A percentile compares a stretch with the other conserved stretches of the same genome.
Evolutionary conservation across 2,797 vertebrate genomes (phyloP).

Genomic region (Novumbra hubbsi): DNA sequence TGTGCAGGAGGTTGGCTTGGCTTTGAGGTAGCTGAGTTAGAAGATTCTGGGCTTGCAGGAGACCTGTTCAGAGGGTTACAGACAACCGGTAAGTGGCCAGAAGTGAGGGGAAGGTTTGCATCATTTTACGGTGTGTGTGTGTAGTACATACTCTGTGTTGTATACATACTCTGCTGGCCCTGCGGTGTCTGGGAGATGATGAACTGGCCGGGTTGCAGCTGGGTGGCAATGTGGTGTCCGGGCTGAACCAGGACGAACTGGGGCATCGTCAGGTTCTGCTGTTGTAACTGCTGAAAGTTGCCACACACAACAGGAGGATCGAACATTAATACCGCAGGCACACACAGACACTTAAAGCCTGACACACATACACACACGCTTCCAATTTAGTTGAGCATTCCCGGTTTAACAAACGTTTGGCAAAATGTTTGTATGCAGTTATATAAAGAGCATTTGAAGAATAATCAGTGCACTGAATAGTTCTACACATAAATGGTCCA

Average conservation of each 20-base stretch:
- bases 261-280: slow-evolving; percentile 95
- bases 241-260: slow-evolving; percentile 98
- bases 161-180: slow-evolving; percentile 89
- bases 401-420: no score
- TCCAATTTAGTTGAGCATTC: no score
- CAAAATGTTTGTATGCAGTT: no score
- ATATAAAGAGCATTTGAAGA: no score
- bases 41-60: slow-evolving; percentile 96
- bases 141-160: neutral
- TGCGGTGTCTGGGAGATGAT: slow-evolving; percentile 97
- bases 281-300: slow-evolving; percentile 85
- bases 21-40: slow-evolving; percentile 99
- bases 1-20: slow-evolving; percentile 99
- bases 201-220: slow-evolving; percentile 91
- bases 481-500: no score
- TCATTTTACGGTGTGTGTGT: neutral
- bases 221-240: slow-evolving; percentile 83
- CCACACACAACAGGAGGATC: slow-evolving; percentile 27
- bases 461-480: no score
- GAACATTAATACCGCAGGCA: slow-evolving; percentile 2
- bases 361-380: neutral
- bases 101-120: neutral
- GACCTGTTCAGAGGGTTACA: slow-evolving; percentile 69
- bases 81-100: slow-evolving; percentile 3
- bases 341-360: neutral